These are phyloP conservation scores for Arremon brunneinucha DNA, from an alignment of 2,797 vertebrate genomes.

Conservation along the genomic window DNA sequence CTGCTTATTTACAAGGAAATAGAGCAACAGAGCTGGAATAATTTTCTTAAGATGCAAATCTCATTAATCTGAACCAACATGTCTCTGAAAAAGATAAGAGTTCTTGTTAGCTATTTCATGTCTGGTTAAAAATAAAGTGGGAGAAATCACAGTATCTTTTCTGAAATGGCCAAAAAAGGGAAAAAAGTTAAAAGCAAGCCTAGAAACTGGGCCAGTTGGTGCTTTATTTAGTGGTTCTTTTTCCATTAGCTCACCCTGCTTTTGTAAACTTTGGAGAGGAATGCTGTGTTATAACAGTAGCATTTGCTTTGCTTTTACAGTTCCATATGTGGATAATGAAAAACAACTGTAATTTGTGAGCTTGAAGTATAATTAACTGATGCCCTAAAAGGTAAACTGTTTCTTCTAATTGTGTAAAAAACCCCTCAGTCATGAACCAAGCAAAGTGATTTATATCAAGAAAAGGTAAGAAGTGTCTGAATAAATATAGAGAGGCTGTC, in stretches of 20 bases:
- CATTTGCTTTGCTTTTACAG: slow-evolving; percentile 9
- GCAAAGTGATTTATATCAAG: neutral
- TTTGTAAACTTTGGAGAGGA: slow-evolving; percentile 35
- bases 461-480: neutral
- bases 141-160: slow-evolving; percentile 9
- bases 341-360: slow-evolving; percentile 27
- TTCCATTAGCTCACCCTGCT: slow-evolving; percentile 42
- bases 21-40: neutral
- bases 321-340: slow-evolving; percentile 7
- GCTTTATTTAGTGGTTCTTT: slow-evolving; percentile 48
- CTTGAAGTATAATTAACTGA: slow-evolving; percentile 10
- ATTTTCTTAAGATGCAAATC: neutral
- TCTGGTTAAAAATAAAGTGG: slow-evolving; percentile 32
- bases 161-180: slow-evolving; percentile 37
- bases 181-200: slow-evolving; percentile 11
- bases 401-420: neutral
- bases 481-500: neutral
- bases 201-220: neutral
- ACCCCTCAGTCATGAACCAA: neutral
- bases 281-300: neutral
- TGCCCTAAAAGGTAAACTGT: slow-evolving; percentile 3
- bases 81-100: neutral
- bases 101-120: slow-evolving; percentile 8
- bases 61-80: neutral
- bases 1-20: neutral